A percentile compares a stretch with the other conserved stretches of the same genome.
These are phyloP conservation scores for Tigriopus californicus DNA, from an alignment of 2,888 invertebrate species.

Conservation along the genomic window DNA sequence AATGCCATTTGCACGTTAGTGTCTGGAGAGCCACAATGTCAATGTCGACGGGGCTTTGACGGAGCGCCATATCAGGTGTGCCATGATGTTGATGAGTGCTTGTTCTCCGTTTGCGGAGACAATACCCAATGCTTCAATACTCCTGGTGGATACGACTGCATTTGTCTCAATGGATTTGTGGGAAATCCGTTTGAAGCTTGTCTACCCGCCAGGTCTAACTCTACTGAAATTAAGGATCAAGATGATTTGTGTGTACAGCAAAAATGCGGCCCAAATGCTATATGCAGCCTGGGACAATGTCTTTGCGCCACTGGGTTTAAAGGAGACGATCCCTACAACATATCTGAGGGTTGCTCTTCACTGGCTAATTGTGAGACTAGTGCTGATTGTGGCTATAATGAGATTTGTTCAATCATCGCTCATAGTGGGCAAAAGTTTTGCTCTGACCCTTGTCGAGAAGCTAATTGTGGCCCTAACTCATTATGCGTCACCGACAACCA, in stretches of 20 bases:
- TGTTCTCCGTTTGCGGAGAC: conserved; percentile 31
- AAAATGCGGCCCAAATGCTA: conserved; percentile 56
- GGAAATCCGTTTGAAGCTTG: conserved; percentile 45
- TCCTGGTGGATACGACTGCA: conserved; percentile 68
- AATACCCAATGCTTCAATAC: conserved; percentile 79
- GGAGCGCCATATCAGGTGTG: conserved; percentile 48
- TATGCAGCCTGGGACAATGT: conserved; percentile 76
- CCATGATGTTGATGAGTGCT: conserved; percentile 65
- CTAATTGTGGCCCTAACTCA: conserved; percentile 57
- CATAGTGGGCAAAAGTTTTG: neutral
- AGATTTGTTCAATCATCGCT: neutral
- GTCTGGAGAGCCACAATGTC: conserved; percentile 61
- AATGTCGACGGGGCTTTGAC: conserved; percentile 61
- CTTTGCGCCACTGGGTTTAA: conserved; percentile 47
- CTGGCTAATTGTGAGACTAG: neutral
- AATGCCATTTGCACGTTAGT: conserved; percentile 74
- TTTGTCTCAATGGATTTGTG: conserved; percentile 48
- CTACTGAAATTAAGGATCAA: conserved; percentile 55
- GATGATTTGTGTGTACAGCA: conserved; percentile 53
- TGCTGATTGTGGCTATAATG: conserved; percentile 37
- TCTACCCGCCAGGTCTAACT: conserved; percentile 49
- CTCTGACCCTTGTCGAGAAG: conserved; percentile 43
- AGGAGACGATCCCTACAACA: conserved; percentile 38
- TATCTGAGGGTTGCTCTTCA: conserved; percentile 34
- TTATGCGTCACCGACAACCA: conserved; percentile 68